Evolutionary conservation across 2,888 invertebrate genomes (phyloP).

Genomic region (Chymomyza fuscimana): DNA sequence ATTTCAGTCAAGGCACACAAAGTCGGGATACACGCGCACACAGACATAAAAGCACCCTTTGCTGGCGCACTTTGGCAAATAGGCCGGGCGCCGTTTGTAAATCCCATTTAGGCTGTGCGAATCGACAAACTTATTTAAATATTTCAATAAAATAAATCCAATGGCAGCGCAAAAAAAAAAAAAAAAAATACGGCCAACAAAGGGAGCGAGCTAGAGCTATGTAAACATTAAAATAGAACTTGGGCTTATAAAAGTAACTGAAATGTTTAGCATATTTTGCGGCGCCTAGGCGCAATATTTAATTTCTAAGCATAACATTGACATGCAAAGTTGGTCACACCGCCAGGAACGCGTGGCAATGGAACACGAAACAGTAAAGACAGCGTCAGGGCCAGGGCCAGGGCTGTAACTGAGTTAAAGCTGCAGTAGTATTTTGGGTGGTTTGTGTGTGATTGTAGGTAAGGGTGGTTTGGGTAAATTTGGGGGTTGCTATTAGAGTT

Average conservation of each 20-base stretch:
- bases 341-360: slow-evolving; percentile 19
- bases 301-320: slow-evolving; percentile 22
- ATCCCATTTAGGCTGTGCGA: slow-evolving; percentile 72
- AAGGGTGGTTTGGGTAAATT: slow-evolving; percentile 40
- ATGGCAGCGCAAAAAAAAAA: slow-evolving; percentile 33
- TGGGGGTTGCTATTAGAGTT: slow-evolving; percentile 61
- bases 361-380: slow-evolving; percentile 14
- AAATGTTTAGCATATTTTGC: slow-evolving; percentile 58
- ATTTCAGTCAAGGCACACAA: slow-evolving; percentile 56
- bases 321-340: slow-evolving; percentile 16
- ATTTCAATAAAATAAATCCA: slow-evolving; percentile 78
- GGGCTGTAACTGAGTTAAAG: neutral
- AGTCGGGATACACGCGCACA: slow-evolving; percentile 18
- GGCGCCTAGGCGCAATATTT: slow-evolving; percentile 25
- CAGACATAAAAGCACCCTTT: neutral
- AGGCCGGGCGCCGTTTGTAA: slow-evolving; percentile 36
- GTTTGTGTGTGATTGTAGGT: neutral
- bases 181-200: neutral
- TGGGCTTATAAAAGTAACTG: slow-evolving; percentile 42
- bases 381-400: neutral
- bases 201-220: slow-evolving; percentile 14
- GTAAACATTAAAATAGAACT: slow-evolving; percentile 22
- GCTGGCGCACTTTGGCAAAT: neutral
- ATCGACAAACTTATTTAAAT: slow-evolving; percentile 77
- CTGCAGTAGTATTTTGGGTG: neutral